phyloP scores from a whole-genome alignment of 1,140 invertebrate species.

The Anthonomus grandis region DNA sequence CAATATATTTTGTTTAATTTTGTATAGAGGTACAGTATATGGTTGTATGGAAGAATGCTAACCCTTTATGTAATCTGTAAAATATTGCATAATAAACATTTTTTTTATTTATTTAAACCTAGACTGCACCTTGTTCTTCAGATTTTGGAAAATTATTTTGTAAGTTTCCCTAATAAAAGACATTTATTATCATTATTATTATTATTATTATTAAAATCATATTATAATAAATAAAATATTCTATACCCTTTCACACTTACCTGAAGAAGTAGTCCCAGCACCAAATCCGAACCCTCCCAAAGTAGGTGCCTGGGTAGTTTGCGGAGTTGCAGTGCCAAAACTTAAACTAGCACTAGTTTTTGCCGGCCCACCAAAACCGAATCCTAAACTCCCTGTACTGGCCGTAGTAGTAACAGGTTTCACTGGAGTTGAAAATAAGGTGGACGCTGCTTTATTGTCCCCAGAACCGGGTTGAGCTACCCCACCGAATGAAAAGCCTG shows the following conservation, averaged over 20 bases:
- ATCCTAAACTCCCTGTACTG: neutral
- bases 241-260: neutral
- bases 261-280: constrained; percentile 2
- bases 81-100: neutral
- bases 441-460: neutral
- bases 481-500: no score
- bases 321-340: constrained; percentile 3
- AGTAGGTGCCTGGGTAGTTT: neutral
- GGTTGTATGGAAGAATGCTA: no score
- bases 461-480: no score
- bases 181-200: neutral
- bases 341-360: neutral
- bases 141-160: constrained; percentile 1
- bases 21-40: no score
- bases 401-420: constrained; percentile 2
- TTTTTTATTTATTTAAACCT: neutral
- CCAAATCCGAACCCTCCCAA: neutral
- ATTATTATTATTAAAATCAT: neutral
- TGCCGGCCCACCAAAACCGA: neutral
- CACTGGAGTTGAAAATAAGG: neutral
- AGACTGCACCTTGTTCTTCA: no score
- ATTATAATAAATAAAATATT: neutral
- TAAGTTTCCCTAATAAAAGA: neutral
- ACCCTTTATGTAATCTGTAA: no score
- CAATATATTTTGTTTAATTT: no score